A percentile compares a stretch with the other conserved stretches of the same genome.
phyloP scores from a whole-genome alignment of 1,140 invertebrate genomes.

The Achatina immaculata region DNA sequence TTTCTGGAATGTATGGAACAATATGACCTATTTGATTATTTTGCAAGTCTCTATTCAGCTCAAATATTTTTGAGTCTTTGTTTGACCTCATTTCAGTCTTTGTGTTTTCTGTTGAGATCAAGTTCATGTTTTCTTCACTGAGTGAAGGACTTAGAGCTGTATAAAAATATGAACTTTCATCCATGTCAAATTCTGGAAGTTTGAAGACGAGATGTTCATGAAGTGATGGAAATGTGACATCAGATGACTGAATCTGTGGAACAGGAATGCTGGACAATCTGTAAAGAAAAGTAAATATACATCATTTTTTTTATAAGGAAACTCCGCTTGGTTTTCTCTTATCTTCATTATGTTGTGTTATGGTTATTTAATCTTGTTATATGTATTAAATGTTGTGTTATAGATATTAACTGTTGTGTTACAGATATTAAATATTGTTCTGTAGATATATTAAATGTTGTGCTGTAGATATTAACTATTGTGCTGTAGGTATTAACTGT shows the following conservation, averaged over 20 bases:
- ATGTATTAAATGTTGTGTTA: too few species aligned
- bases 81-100: not conserved
- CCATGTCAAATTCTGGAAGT: not conserved
- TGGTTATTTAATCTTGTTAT: too few species aligned
- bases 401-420: too few species aligned
- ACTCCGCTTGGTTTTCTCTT: too few species aligned
- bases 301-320: too few species aligned
- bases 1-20: not conserved
- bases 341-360: too few species aligned
- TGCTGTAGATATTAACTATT: too few species aligned
- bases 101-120: not conserved
- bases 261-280: slow-evolving; percentile 7
- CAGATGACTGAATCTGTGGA: not conserved
- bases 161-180: not conserved
- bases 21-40: not conserved
- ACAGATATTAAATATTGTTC: too few species aligned
- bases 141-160: not conserved
- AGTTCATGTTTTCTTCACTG: not conserved
- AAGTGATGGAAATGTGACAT: not conserved
- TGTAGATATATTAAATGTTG: too few species aligned
- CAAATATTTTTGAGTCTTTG: not conserved
- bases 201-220: not conserved
- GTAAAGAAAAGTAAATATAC: too few species aligned
- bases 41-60: not conserved
- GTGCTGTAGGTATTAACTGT: too few species aligned